These are phyloP conservation scores for Labeo rohita DNA, from an alignment of 2,113 vertebrate genomes.

Conservation along the genomic window DNA sequence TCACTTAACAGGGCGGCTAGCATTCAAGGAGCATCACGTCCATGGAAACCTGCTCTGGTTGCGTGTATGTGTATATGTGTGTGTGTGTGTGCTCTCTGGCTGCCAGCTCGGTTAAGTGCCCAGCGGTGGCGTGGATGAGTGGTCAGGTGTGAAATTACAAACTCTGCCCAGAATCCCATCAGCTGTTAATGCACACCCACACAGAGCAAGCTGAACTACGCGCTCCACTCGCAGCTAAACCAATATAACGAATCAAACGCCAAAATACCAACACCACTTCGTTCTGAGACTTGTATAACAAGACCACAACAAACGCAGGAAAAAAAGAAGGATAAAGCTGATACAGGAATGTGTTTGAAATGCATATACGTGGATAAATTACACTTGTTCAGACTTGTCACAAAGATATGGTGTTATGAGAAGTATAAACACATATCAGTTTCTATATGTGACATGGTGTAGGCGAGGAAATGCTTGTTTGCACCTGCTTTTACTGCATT, in stretches of 20 bases:
- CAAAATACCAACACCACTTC: constrained; percentile 29
- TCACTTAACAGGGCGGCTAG: constrained; percentile 26
- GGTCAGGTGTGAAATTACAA: constrained; percentile 62
- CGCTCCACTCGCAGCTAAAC: constrained; percentile 22
- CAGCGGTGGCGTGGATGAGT: constrained; percentile 53
- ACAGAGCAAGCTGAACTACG: constrained; percentile 40
- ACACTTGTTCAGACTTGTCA: neutral
- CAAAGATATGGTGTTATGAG: neutral
- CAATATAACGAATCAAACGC: constrained; percentile 18
- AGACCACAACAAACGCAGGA: neutral
- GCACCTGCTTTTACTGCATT: neutral
- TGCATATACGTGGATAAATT: neutral
- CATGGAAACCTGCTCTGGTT: constrained; percentile 14
- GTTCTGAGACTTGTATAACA: neutral
- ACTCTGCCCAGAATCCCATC: constrained; percentile 57
- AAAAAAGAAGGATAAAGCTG: neutral
- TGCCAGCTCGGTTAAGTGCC: constrained; percentile 52
- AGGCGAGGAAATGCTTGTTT: neutral
- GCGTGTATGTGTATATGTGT: neutral
- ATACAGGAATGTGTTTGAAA: neutral
- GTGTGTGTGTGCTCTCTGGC: constrained; percentile 13
- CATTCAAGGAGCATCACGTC: constrained; percentile 33
- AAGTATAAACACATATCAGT: neutral
- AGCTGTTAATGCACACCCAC: constrained; percentile 54
- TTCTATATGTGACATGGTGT: neutral